phyloP scores from a whole-genome alignment of 2,888 invertebrate species.

The Allacma fusca region DNA sequence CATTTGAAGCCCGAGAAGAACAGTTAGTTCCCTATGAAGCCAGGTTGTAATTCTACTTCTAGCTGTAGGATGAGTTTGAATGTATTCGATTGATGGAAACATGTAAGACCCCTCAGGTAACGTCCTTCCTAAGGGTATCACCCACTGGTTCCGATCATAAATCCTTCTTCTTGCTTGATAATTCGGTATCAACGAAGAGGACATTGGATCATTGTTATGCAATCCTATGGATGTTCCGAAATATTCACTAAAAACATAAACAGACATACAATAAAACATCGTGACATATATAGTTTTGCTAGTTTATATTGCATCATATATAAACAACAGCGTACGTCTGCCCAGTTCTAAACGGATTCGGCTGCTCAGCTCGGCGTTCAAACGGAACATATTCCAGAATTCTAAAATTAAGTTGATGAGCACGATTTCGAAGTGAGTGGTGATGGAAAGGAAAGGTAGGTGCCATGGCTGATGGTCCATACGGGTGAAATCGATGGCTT shows the following conservation, averaged over 20 bases:
- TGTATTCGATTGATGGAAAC: conserved; percentile 56
- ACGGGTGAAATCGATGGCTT: conserved; percentile 43
- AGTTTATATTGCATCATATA: too few species aligned
- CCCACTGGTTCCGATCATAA: conserved; percentile 59
- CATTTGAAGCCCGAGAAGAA: conserved; percentile 68
- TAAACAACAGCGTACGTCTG: conserved; percentile 29
- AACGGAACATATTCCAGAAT: conserved; percentile 38
- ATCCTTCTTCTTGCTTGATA: conserved; percentile 58
- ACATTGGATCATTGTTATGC: conserved; percentile 33
- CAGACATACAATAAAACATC: too few species aligned
- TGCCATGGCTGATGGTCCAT: conserved; percentile 21
- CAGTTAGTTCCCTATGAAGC: conserved; percentile 85
- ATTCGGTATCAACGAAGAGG: conserved; percentile 42
- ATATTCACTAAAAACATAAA: conserved; percentile 46
- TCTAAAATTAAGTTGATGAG: conserved; percentile 28
- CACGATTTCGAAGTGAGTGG: conserved; percentile 21
- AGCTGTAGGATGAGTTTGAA: conserved; percentile 74
- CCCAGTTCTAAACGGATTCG: conserved; percentile 34
- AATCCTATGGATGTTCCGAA: conserved; percentile 49
- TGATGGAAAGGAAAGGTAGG: not conserved
- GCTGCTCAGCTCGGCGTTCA: not conserved
- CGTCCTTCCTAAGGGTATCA: conserved; percentile 53
- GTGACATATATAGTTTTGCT: too few species aligned
- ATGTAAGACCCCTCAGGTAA: conserved; percentile 51
- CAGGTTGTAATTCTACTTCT: conserved; percentile 85